Evolutionary conservation across 1,140 invertebrate species (phyloP).

Genomic region (Bombus polaris): DNA sequence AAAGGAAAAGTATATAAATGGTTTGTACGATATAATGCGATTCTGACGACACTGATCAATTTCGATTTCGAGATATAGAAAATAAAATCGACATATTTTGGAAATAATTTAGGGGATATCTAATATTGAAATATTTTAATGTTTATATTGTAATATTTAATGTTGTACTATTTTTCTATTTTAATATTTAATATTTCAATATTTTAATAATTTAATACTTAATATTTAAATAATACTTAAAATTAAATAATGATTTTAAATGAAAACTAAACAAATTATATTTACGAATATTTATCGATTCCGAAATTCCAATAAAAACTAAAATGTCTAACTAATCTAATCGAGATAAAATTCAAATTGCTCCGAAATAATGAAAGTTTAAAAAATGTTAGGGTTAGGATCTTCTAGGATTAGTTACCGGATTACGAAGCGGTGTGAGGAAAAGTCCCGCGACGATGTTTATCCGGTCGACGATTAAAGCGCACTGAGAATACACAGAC

Average conservation of each 20-base stretch:
- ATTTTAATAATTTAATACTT: too few relatives aligned
- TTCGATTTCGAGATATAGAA: background rate
- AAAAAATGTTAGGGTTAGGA: background rate
- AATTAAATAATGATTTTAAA: background rate
- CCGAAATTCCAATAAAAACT: background rate
- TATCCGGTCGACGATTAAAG: conserved; percentile 8
- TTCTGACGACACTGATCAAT: background rate
- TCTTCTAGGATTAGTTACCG: background rate
- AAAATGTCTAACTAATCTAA: background rate
- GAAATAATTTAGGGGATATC: too few relatives aligned
- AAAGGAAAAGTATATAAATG: background rate
- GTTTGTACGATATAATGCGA: background rate
- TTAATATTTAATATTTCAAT: too few relatives aligned
- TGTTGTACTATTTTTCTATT: too few relatives aligned
- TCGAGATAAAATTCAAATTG: background rate
- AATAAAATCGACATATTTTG: background rate
- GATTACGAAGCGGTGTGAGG: background rate
- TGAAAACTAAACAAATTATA: background rate
- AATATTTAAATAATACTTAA: background rate
- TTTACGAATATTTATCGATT: background rate
- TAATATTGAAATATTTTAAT: too few relatives aligned
- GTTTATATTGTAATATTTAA: too few relatives aligned
- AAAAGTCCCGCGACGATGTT: conserved; percentile 9
- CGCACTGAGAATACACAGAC: conserved; percentile 28
- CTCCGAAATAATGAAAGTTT: too few relatives aligned